These are phyloP conservation scores for Heliornis fulica DNA, from an alignment of 2,113 vertebrate species.

Conservation along the genomic window DNA sequence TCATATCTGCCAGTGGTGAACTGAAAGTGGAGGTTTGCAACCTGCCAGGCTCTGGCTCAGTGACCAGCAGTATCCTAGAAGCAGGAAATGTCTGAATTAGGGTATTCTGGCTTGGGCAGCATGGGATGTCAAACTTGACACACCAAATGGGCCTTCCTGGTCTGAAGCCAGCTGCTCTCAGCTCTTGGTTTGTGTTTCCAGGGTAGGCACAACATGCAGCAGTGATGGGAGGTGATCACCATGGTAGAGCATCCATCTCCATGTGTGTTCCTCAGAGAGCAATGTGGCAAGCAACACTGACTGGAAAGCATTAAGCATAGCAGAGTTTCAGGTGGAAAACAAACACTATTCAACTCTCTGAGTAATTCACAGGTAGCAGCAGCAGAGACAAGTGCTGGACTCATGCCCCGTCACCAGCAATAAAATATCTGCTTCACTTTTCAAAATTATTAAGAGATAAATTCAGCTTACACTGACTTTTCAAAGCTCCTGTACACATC, in stretches of 20 bases:
- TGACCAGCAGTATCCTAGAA: background rate
- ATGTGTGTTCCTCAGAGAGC: background rate
- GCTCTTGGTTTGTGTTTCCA: background rate
- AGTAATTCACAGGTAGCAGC: background rate
- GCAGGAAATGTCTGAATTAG: background rate
- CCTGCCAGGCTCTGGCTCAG: background rate
- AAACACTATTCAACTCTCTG: background rate
- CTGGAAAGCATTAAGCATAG: background rate
- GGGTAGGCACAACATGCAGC: background rate
- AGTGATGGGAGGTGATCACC: background rate
- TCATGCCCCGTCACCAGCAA: background rate
- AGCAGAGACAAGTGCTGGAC: background rate
- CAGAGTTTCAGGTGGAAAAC: background rate
- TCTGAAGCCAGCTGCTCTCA: background rate
- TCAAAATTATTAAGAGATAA: background rate
- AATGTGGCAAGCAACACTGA: background rate
- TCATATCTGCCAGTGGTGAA: background rate
- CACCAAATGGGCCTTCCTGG: background rate
- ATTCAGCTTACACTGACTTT: background rate
- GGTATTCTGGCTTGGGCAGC: background rate
- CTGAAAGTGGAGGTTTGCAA: background rate
- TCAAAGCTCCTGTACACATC: background rate
- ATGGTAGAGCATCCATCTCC: rapidly evolving
- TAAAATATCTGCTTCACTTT: background rate
- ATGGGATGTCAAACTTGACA: background rate